Evolutionary conservation across 1,140 invertebrate genomes (phyloP).

Genomic region (Episyrphus balteatus): DNA sequence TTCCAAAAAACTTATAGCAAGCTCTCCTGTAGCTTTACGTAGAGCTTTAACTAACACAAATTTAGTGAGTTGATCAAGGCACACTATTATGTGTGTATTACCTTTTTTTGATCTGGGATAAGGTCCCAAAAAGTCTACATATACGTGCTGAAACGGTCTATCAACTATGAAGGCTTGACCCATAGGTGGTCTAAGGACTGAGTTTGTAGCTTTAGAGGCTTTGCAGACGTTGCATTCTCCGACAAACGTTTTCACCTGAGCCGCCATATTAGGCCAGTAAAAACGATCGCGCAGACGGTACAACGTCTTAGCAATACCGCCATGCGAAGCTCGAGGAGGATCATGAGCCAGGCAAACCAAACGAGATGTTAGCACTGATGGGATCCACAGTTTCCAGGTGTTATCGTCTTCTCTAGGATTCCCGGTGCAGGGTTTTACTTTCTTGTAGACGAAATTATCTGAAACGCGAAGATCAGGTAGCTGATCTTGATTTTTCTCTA

Average conservation of each 20-base stretch:
- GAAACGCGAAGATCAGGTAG: constrained; percentile 7
- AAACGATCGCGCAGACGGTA: constrained; percentile 1
- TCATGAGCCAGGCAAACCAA: constrained; percentile 1
- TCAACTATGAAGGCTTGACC: constrained; percentile 4
- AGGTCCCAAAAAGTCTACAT: too few species aligned
- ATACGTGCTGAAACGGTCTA: constrained; percentile 6
- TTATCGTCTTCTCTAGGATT: too few species aligned
- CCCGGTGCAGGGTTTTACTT: too few species aligned
- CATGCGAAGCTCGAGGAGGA: constrained; percentile 2
- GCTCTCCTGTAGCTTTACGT: background rate
- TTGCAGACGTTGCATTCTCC: constrained; percentile 3
- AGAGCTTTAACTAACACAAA: constrained; percentile 2
- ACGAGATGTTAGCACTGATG: background rate
- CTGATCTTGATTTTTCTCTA: background rate
- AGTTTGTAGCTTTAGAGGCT: constrained; percentile 3
- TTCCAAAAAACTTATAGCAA: constrained; percentile 1
- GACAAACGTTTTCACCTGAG: constrained; percentile 1
- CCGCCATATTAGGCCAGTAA: too few species aligned
- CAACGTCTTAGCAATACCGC: constrained; percentile 3
- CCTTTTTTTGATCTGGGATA: constrained; percentile 5
- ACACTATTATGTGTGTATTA: constrained; percentile 2
- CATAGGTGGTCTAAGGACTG: too few species aligned
- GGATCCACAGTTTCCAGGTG: too few species aligned
- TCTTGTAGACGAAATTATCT: constrained; percentile 7
- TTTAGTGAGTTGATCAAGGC: constrained; percentile 6